Percentiles rank a stretch among this genome's conserved stretches.
Conservation (phyloP, 2,888 invertebrate genomes). For the Serripes groenlandicus region DNA sequence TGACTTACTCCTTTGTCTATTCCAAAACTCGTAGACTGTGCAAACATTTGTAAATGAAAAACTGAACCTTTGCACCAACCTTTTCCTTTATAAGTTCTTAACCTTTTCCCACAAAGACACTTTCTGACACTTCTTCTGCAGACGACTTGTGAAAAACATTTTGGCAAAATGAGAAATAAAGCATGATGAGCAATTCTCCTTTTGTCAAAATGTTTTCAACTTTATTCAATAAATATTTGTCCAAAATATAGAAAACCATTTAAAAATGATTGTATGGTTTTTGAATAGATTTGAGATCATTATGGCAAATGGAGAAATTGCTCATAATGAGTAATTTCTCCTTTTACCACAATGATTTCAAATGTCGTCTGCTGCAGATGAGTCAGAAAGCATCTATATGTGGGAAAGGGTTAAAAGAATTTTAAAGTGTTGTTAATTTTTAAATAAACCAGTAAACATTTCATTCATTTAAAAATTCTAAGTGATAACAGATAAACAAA, state of each 20-base stretch:
- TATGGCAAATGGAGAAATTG: background rate
- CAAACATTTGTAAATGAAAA: no score
- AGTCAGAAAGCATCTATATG: background rate
- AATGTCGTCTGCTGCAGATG: background rate
- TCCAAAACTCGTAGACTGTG: background rate
- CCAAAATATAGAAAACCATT: no score
- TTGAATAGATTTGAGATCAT: background rate
- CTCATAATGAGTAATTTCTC: background rate
- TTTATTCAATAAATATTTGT: no score
- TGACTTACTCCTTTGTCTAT: background rate
- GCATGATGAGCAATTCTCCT: background rate
- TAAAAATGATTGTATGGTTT: no score
- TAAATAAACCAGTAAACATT: no score
- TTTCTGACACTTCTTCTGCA: background rate
- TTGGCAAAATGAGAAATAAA: background rate
- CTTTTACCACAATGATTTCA: background rate
- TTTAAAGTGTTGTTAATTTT: no score
- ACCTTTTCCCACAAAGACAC: background rate
- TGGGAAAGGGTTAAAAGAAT: background rate
- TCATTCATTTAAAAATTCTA: no score
- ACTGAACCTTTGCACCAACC: background rate
- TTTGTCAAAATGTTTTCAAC: background rate
- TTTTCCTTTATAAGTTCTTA: background rate
- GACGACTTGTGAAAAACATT: background rate
- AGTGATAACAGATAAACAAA: no score